Conservation (phyloP, 1,140 invertebrate genomes). For the Sinella curviseta region DNA sequence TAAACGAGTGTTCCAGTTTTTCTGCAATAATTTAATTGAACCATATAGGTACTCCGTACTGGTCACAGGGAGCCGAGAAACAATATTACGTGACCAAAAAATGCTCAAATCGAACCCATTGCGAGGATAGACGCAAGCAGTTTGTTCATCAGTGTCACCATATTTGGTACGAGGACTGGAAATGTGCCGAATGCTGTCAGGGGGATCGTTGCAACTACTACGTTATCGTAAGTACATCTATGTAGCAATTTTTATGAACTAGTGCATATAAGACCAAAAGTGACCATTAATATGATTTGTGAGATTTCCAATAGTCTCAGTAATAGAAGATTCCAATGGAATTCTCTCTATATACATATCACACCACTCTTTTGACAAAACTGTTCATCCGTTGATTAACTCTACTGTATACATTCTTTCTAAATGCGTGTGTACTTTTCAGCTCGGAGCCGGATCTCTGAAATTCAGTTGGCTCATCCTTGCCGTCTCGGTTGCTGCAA, state of each 20-base stretch:
- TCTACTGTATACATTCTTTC: too few species aligned
- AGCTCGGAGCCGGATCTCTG: constrained; percentile 41
- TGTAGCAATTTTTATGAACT: neutral
- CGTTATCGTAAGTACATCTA: constrained; percentile 77
- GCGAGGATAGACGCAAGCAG: constrained; percentile 66
- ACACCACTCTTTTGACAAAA: neutral
- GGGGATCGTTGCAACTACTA: constrained; percentile 97
- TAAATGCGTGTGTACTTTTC: constrained; percentile 5
- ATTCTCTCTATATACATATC: neutral
- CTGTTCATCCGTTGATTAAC: constrained; percentile 43
- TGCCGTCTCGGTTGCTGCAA: constrained; percentile 28
- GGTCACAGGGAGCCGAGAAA: constrained; percentile 87
- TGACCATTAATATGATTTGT: neutral
- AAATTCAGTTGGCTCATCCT: constrained; percentile 31
- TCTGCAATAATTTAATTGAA: neutral
- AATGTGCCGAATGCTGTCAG: constrained; percentile 93
- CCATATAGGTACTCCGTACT: constrained; percentile 80
- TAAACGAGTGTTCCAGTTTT: too few species aligned
- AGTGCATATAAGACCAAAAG: neutral
- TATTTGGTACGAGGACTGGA: constrained; percentile 98
- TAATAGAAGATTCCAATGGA: neutral
- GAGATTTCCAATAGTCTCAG: neutral
- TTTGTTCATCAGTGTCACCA: constrained; percentile 82
- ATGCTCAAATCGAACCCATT: constrained; percentile 79
- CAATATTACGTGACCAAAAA: constrained; percentile 92